Evolutionary conservation across 2,797 vertebrate species (phyloP).

Genomic region (Trachops cirrhosus): DNA sequence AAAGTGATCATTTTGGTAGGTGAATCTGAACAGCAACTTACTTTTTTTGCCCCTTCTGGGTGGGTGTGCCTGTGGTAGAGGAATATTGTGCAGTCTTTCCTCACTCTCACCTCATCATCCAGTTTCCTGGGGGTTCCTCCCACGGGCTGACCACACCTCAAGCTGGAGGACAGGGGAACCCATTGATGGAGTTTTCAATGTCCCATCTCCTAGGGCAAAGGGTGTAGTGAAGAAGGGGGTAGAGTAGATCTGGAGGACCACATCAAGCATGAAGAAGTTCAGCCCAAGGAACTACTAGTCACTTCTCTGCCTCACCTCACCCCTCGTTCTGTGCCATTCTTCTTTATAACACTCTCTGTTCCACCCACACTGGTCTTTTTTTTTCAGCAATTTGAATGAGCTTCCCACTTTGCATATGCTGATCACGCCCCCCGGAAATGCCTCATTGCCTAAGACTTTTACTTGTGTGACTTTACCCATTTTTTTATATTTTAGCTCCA

Average conservation of each 20-base stretch:
- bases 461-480: neutral
- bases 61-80: neutral
- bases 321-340: neutral
- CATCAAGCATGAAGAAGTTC: neutral
- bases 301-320: neutral
- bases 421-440: neutral
- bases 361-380: neutral
- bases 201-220: neutral
- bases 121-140: neutral
- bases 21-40: neutral
- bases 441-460: neutral
- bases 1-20: neutral
- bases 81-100: neutral
- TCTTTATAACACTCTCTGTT: neutral
- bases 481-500: neutral
- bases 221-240: neutral
- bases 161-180: neutral
- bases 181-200: neutral
- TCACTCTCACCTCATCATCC: neutral
- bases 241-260: neutral
- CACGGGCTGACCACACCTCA: neutral
- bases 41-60: neutral
- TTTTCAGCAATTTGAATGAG: neutral
- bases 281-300: neutral
- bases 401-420: neutral